Evolutionary conservation across 2,797 vertebrate species (phyloP).

Genomic region (Scolopax bukidnonensis): DNA sequence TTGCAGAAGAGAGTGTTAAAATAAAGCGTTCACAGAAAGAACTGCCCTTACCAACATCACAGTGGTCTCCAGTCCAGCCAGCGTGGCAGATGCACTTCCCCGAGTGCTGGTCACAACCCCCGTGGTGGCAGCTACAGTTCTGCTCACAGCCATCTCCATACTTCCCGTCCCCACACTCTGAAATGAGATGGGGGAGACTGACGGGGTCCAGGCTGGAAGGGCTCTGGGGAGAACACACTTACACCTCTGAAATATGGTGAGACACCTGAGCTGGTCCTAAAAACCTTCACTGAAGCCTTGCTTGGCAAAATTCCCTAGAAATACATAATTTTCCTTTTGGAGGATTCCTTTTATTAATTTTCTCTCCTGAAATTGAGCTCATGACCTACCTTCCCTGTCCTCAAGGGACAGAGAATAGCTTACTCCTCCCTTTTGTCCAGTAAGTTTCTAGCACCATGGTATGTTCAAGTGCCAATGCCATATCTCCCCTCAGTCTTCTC

Average conservation of each 20-base stretch:
- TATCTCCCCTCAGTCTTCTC: not conserved
- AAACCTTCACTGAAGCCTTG: not conserved
- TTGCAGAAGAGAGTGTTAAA: not conserved
- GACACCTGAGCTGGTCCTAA: not conserved
- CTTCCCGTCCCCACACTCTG: not conserved
- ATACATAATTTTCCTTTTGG: fast-evolving
- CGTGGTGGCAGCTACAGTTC: constrained; percentile 57
- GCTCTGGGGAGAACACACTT: not conserved
- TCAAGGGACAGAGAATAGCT: not conserved
- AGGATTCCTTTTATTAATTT: not conserved
- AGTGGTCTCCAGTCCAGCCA: constrained; percentile 42
- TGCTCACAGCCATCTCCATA: not conserved
- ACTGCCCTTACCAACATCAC: constrained; percentile 37
- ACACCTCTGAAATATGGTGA: not conserved
- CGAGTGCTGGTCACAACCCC: constrained; percentile 1
- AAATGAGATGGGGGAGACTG: not conserved
- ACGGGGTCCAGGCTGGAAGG: not conserved
- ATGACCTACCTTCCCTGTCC: not conserved
- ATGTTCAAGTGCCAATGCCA: fast-evolving
- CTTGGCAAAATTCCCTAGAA: not conserved
- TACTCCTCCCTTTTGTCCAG: not conserved
- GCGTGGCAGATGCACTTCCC: constrained; percentile 17
- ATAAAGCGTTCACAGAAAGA: not conserved
- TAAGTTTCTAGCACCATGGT: not conserved
- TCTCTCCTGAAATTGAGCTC: not conserved